A percentile compares a stretch with the other conserved stretches of the same genome.
These are phyloP conservation scores for Martes flavigula DNA, from an alignment of 2,797 vertebrate species.

Conservation along the genomic window DNA sequence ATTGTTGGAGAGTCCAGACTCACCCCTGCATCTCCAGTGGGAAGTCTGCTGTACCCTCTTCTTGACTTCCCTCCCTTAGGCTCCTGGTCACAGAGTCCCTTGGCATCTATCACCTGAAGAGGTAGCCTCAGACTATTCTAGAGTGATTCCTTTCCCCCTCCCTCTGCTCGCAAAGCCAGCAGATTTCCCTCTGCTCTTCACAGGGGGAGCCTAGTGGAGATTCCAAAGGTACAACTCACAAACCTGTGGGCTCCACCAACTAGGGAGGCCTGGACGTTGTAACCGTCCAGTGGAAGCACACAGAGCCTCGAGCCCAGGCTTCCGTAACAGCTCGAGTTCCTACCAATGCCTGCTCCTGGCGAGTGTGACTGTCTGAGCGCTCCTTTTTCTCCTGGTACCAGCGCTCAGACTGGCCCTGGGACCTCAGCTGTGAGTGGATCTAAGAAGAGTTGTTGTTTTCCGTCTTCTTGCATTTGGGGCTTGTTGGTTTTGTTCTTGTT, in stretches of 20 bases:
- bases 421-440: neutral
- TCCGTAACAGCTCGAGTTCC: neutral
- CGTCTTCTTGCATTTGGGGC: neutral
- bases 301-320: neutral
- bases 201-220: neutral
- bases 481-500: neutral
- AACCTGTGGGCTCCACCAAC: neutral
- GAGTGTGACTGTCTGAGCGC: neutral
- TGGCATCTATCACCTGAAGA: too few species aligned
- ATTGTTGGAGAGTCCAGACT: neutral
- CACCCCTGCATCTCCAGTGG: neutral
- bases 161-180: neutral
- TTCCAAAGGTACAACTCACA: neutral
- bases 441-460: neutral
- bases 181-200: neutral
- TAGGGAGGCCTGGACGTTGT: neutral
- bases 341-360: neutral
- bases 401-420: neutral
- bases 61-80: neutral
- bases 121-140: neutral
- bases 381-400: neutral
- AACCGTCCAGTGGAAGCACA: too few species aligned
- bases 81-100: neutral
- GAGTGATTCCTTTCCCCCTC: neutral
- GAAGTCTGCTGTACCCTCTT: neutral